Evolutionary conservation across 2,113 vertebrate genomes (phyloP).

Genomic region (Phocoena phocoena): DNA sequence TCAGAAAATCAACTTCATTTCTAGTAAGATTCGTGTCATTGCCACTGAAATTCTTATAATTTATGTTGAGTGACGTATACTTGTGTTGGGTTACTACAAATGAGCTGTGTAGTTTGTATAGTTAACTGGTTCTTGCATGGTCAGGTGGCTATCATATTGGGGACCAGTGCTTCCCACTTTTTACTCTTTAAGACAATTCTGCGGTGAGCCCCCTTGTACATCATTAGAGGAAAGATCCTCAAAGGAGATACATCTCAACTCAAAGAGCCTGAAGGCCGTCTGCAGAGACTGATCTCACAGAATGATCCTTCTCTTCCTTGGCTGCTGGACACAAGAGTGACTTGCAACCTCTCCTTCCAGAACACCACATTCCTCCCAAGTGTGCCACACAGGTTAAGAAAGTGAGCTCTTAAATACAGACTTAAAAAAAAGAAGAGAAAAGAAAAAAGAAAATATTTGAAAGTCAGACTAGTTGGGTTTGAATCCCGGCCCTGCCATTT

Average conservation of each 20-base stretch:
- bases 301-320: background rate
- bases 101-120: conserved; percentile 87
- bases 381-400: background rate
- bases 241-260: background rate
- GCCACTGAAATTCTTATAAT: conserved; percentile 87
- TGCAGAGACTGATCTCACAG: background rate
- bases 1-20: conserved; percentile 90
- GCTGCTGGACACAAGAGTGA: background rate
- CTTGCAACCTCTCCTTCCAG: background rate
- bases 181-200: background rate
- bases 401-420: background rate
- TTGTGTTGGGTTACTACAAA: background rate
- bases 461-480: background rate
- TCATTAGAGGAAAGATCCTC: background rate
- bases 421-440: background rate
- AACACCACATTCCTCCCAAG: background rate
- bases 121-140: conserved; percentile 91
- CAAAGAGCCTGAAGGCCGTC: background rate
- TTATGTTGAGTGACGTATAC: conserved; percentile 87
- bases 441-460: background rate
- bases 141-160: background rate
- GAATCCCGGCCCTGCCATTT: background rate
- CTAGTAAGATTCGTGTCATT: conserved; percentile 88
- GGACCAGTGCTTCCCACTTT: background rate
- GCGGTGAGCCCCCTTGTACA: background rate